A percentile compares a stretch with the other conserved stretches of the same genome.
Evolutionary conservation across 2,113 vertebrate species (phyloP).

Genomic region (Dendrocopos noguchii): DNA sequence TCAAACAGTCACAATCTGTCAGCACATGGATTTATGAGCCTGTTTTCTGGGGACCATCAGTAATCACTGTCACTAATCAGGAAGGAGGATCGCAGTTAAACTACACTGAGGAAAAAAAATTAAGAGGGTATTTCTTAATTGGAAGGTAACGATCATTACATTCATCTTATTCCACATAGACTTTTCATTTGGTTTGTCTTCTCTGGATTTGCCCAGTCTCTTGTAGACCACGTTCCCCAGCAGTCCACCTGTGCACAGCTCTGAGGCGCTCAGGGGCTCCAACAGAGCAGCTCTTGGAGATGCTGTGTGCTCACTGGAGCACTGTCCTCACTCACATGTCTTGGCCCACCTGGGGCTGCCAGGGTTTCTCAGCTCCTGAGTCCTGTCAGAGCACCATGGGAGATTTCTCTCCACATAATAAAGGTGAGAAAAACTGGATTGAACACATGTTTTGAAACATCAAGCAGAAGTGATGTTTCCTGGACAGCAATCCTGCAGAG

Average conservation of each 20-base stretch:
- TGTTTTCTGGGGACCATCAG: not conserved
- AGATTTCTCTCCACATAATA: not conserved
- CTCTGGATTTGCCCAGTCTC: not conserved
- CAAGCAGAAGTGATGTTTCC: not conserved
- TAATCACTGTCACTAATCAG: not conserved
- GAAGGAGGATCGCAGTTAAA: not conserved
- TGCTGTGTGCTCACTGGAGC: fast-evolving
- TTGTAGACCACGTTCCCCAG: not conserved
- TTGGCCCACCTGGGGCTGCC: not conserved
- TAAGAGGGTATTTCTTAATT: not conserved
- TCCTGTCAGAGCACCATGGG: not conserved
- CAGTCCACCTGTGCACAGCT: not conserved
- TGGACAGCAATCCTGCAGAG: not conserved
- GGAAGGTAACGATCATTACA: not conserved
- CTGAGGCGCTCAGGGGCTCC: not conserved
- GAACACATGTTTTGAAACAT: not conserved
- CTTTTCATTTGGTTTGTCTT: not conserved
- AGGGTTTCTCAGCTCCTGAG: not conserved
- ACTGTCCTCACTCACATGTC: fast-evolving
- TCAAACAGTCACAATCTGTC: too few species aligned
- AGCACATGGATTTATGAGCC: not conserved
- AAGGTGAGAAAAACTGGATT: not conserved
- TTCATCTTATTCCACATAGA: not conserved
- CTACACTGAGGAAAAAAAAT: not conserved
- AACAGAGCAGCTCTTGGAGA: fast-evolving